These are phyloP conservation scores for Nebria salina DNA, from an alignment of 2,888 invertebrate species.

Conservation along the genomic window DNA sequence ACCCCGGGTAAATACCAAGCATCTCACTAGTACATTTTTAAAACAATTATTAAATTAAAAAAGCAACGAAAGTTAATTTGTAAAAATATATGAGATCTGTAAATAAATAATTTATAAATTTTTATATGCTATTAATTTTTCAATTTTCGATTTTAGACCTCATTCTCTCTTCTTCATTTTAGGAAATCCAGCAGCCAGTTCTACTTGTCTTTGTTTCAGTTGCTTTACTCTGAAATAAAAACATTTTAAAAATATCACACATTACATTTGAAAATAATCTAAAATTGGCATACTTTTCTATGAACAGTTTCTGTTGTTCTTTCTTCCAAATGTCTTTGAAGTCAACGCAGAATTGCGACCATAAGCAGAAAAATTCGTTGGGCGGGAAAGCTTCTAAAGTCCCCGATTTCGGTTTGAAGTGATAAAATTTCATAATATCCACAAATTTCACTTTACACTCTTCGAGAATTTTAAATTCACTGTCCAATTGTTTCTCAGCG, in stretches of 20 bases:
- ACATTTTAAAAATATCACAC: slow-evolving; percentile 24
- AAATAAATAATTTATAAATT: slow-evolving; percentile 17
- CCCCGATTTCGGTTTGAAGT: slow-evolving; percentile 83
- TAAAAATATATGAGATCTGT: neutral
- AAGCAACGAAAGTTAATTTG: neutral
- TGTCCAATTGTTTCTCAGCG: slow-evolving; percentile 78
- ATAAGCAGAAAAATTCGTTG: slow-evolving; percentile 88
- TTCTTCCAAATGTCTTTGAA: slow-evolving; percentile 96
- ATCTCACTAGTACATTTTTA: too few relatives aligned
- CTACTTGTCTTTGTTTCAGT: slow-evolving; percentile 68
- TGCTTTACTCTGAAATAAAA: slow-evolving; percentile 68
- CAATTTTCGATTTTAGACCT: slow-evolving; percentile 73
- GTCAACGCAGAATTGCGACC: slow-evolving; percentile 91
- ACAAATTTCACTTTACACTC: slow-evolving; percentile 83
- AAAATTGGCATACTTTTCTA: slow-evolving; percentile 73
- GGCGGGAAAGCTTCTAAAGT: slow-evolving; percentile 79
- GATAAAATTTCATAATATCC: slow-evolving; percentile 85
- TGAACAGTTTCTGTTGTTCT: slow-evolving; percentile 84
- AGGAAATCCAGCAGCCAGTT: slow-evolving; percentile 64
- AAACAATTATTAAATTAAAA: too few relatives aligned
- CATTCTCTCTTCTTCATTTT: slow-evolving; percentile 72
- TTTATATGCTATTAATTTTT: slow-evolving; percentile 61
- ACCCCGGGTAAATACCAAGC: too few relatives aligned
- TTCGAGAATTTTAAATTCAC: slow-evolving; percentile 80
- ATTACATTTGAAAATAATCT: slow-evolving; percentile 13